A percentile compares a stretch with the other conserved stretches of the same genome.
phyloP scores from a whole-genome alignment of 2,797 vertebrate species.

The Sebastes nivosus region DNA sequence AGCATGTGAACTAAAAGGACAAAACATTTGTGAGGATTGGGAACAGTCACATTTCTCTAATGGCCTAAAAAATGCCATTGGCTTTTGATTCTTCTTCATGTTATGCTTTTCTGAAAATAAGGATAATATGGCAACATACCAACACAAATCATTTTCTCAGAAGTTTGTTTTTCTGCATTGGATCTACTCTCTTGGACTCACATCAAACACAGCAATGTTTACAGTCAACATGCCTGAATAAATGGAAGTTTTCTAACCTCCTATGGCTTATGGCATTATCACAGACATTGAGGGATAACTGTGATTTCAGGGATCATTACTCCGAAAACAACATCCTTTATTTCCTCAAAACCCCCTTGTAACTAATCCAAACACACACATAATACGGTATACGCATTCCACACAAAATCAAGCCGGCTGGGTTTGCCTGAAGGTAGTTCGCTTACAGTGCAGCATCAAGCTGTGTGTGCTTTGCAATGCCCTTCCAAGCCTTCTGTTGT shows the following conservation, averaged over 20 bases:
- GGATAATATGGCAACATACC: background rate
- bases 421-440: conserved; percentile 12
- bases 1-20: background rate
- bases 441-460: conserved; percentile 2
- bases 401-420: conserved; percentile 32
- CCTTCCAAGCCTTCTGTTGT: conserved; percentile 3
- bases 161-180: background rate
- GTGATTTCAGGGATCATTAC: conserved; percentile 31
- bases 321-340: conserved; percentile 18
- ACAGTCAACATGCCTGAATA: conserved; percentile 12
- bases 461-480: conserved; percentile 15
- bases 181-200: background rate
- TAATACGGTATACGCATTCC: background rate
- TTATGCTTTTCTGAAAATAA: background rate
- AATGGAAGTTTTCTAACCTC: conserved; percentile 20
- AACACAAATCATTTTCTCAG: background rate
- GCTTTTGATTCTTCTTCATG: background rate
- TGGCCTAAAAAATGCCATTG: background rate
- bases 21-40: background rate
- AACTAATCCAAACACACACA: conserved; percentile 21
- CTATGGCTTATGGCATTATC: conserved; percentile 28
- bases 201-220: conserved; percentile 22
- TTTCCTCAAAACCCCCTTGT: conserved; percentile 15
- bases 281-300: conserved; percentile 33
- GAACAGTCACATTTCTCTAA: background rate